These are phyloP conservation scores for Myrmophylax atrothorax DNA, from an alignment of 2,113 vertebrate species.

Conservation along the genomic window DNA sequence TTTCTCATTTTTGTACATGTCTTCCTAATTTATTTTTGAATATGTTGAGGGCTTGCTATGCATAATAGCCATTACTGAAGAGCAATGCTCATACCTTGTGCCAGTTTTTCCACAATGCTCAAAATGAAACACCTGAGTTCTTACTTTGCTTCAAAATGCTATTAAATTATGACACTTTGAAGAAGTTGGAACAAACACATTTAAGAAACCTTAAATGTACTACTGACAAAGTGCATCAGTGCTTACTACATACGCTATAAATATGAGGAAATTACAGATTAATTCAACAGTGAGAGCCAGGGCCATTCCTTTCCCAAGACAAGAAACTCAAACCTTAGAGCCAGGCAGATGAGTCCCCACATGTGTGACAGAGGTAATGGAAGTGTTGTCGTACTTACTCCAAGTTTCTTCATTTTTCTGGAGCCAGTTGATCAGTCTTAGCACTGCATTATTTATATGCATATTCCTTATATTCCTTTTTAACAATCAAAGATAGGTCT, in stretches of 20 bases:
- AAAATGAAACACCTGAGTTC: not conserved
- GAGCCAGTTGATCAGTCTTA: not conserved
- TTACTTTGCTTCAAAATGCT: not conserved
- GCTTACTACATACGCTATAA: not conserved
- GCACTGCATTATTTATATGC: not conserved
- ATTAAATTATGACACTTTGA: not conserved
- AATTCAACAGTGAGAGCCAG: not conserved
- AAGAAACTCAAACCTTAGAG: not conserved
- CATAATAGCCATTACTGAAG: not conserved
- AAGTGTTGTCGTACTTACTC: not conserved
- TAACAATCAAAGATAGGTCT: not conserved
- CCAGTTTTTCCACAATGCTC: not conserved
- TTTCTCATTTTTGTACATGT: not conserved
- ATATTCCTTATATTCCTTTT: not conserved
- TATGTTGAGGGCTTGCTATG: not conserved
- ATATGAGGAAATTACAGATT: not conserved
- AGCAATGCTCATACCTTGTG: accelerated
- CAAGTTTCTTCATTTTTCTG: not conserved
- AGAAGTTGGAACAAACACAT: not conserved
- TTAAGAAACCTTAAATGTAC: not conserved
- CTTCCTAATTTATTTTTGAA: not conserved
- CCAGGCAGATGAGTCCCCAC: not conserved
- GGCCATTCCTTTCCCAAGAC: not conserved
- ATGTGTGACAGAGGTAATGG: not conserved
- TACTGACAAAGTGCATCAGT: not conserved